Conservation (phyloP, 1,140 invertebrate species). For the Trachelipus rathkii region DNA sequence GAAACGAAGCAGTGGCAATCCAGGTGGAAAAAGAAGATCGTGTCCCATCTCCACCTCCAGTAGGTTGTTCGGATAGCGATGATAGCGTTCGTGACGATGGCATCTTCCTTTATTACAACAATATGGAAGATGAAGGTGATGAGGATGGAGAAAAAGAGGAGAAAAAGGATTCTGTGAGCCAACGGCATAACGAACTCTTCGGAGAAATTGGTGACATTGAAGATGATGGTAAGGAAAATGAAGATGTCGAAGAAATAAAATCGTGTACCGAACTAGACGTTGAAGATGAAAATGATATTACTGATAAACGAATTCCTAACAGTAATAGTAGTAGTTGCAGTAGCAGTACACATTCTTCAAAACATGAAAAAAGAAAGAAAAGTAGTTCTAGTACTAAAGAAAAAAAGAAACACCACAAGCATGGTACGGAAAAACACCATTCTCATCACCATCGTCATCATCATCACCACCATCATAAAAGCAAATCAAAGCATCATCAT, state of each 20-base stretch:
- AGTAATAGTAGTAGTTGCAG: too few species aligned
- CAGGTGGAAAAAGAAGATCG: conserved; percentile 24
- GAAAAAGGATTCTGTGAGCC: conserved; percentile 36
- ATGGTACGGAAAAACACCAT: conserved; percentile 35
- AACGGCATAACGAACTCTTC: conserved; percentile 41
- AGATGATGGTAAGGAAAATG: conserved; percentile 32
- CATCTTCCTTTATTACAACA: conserved; percentile 36
- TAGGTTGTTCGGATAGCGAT: neutral
- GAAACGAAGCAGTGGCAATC: neutral
- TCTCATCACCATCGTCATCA: conserved; percentile 48
- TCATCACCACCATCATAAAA: conserved; percentile 48
- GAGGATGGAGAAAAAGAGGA: conserved; percentile 26
- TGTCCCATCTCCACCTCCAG: conserved; percentile 17
- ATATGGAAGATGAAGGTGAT: conserved; percentile 33
- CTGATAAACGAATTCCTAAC: too few species aligned
- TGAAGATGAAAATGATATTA: too few species aligned
- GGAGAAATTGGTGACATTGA: conserved; percentile 44
- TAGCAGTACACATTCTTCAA: neutral
- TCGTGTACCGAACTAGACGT: conserved; percentile 22
- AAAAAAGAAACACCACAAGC: conserved; percentile 39
- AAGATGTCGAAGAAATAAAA: conserved; percentile 27
- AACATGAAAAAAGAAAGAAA: neutral
- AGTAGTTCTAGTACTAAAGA: conserved; percentile 29
- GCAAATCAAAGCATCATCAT: conserved; percentile 58
- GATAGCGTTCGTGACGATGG: neutral